A percentile compares a stretch with the other conserved stretches of the same genome.
These are phyloP conservation scores for Clusia tigrina DNA, from an alignment of 2,888 invertebrate species.

Conservation along the genomic window DNA sequence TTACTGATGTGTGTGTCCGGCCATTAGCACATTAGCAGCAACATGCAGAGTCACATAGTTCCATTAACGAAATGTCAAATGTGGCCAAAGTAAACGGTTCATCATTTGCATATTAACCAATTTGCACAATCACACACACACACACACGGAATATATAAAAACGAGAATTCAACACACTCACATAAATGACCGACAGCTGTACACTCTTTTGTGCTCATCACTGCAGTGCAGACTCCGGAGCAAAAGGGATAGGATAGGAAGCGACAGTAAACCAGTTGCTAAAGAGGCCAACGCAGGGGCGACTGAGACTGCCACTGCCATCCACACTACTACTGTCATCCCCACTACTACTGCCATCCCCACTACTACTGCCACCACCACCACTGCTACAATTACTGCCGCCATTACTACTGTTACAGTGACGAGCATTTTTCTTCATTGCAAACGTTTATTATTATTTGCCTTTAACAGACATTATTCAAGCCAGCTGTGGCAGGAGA, in stretches of 20 bases:
- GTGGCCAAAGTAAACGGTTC: not conserved
- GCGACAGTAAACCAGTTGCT: not conserved
- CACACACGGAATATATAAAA: too few species aligned
- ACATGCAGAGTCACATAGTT: too few species aligned
- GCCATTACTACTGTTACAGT: too few species aligned
- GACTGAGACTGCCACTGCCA: not conserved
- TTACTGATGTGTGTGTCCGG: too few species aligned
- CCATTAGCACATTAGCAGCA: not conserved
- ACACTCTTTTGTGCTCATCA: not conserved
- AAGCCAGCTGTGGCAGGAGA: too few species aligned
- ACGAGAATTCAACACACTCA: too few species aligned
- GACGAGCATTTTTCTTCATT: conserved; percentile 17
- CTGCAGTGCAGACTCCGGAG: not conserved
- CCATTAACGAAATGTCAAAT: conserved; percentile 5
- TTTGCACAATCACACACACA: not conserved
- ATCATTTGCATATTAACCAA: not conserved
- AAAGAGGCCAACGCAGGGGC: not conserved
- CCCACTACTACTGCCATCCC: too few species aligned
- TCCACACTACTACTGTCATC: too few species aligned
- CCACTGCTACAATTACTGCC: too few species aligned
- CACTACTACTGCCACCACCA: too few species aligned
- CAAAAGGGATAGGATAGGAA: not conserved
- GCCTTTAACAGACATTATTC: conserved; percentile 24
- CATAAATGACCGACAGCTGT: not conserved
- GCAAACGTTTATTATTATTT: conserved; percentile 22